These are phyloP conservation scores for Cheirogaleus major DNA, from an alignment of 2,797 vertebrate genomes.

Conservation along the genomic window DNA sequence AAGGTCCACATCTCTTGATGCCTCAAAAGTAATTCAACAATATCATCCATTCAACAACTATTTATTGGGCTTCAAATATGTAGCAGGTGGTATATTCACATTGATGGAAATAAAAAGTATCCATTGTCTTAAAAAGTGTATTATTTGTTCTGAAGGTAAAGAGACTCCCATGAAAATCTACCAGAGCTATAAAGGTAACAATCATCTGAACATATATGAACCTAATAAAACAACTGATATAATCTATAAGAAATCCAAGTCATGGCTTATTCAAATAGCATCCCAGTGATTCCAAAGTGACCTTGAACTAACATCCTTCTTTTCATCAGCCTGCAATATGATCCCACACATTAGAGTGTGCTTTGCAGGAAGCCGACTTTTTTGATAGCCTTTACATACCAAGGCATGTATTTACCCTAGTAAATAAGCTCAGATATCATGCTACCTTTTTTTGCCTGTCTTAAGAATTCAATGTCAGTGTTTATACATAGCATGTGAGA, in stretches of 20 bases:
- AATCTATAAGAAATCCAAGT: background rate
- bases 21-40: background rate
- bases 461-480: background rate
- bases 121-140: background rate
- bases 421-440: constrained; percentile 20
- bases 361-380: background rate
- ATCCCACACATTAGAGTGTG: background rate
- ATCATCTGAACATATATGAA: background rate
- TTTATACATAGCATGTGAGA: background rate
- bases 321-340: background rate
- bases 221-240: background rate
- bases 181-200: background rate
- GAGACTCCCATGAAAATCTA: background rate
- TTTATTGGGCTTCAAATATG: background rate
- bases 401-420: background rate
- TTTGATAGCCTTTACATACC: background rate
- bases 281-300: background rate
- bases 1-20: background rate
- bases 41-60: background rate
- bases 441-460: background rate
- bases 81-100: background rate
- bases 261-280: background rate
- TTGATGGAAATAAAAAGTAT: background rate
- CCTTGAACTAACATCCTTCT: background rate
- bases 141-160: background rate